Evolutionary conservation across 1,140 invertebrate genomes (phyloP).

Genomic region (Trachymyrmex septentrionalis): DNA sequence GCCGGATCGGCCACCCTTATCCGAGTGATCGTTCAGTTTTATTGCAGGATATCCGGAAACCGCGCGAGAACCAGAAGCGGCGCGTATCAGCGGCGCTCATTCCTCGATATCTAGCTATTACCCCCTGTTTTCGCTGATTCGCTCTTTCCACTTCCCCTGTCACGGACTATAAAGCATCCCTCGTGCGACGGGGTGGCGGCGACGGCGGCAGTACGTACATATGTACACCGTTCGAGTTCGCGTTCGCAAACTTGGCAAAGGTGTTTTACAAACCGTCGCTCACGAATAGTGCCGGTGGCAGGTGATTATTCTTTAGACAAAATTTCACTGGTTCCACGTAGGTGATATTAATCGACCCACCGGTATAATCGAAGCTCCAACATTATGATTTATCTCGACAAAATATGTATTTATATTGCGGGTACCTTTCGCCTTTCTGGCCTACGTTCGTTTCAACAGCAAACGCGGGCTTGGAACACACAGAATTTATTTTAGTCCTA

Average conservation of each 20-base stretch:
- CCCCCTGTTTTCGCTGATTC: slow-evolving; percentile 31
- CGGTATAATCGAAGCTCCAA: slow-evolving; percentile 50
- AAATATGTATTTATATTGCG: slow-evolving; percentile 17
- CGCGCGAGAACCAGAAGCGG: slow-evolving; percentile 42
- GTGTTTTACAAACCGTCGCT: slow-evolving; percentile 59
- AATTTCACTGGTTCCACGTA: slow-evolving; percentile 59
- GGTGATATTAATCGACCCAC: slow-evolving; percentile 54
- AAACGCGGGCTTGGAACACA: not conserved
- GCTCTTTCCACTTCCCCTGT: slow-evolving; percentile 39
- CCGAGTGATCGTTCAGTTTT: slow-evolving; percentile 75
- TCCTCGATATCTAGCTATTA: slow-evolving; percentile 66
- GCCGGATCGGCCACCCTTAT: slow-evolving; percentile 2
- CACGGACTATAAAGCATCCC: slow-evolving; percentile 44
- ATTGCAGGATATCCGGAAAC: slow-evolving; percentile 77
- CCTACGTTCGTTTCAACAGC: not conserved
- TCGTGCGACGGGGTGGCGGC: not conserved
- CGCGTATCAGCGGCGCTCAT: slow-evolving; percentile 66
- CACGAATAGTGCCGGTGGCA: slow-evolving; percentile 23
- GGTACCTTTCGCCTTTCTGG: not conserved
- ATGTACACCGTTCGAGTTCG: slow-evolving; percentile 45
- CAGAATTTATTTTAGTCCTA: not conserved
- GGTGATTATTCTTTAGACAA: slow-evolving; percentile 53
- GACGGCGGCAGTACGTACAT: not conserved
- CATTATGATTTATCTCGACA: slow-evolving; percentile 43
- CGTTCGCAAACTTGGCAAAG: slow-evolving; percentile 58